Evolutionary conservation across 2,797 vertebrate genomes (phyloP).

Genomic region (Zalophus californianus): DNA sequence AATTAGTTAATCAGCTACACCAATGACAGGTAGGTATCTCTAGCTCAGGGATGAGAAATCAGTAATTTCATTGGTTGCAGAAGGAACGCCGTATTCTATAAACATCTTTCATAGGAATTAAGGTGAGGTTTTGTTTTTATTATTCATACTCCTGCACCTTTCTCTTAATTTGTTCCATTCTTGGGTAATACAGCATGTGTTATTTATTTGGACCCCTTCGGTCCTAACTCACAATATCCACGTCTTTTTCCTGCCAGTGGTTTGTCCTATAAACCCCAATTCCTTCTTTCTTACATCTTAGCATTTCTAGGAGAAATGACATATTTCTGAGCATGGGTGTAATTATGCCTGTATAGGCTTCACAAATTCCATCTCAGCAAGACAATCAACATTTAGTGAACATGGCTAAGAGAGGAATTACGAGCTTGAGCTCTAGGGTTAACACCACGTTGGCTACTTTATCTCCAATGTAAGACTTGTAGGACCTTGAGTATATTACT

Average conservation of each 20-base stretch:
- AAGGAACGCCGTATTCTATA: neutral
- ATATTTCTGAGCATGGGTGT: neutral
- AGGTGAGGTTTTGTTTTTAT: neutral
- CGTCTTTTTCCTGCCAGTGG: neutral
- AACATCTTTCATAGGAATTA: neutral
- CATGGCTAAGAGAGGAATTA: neutral
- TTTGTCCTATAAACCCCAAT: neutral
- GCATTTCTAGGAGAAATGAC: neutral
- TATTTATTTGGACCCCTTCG: neutral
- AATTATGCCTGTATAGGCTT: neutral
- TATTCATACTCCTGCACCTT: neutral
- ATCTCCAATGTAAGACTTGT: neutral
- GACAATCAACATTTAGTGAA: neutral
- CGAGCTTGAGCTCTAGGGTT: neutral
- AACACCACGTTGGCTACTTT: neutral
- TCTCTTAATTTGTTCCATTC: neutral
- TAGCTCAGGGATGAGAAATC: neutral
- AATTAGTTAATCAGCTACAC: neutral
- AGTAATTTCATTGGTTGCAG: neutral
- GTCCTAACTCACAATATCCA: neutral
- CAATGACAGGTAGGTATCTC: neutral
- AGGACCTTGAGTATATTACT: neutral
- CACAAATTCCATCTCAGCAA: neutral
- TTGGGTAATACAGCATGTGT: neutral
- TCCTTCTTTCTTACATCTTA: neutral